Evolutionary conservation across 1,140 invertebrate genomes (phyloP).

Genomic region (Asbolus verrucosus): DNA sequence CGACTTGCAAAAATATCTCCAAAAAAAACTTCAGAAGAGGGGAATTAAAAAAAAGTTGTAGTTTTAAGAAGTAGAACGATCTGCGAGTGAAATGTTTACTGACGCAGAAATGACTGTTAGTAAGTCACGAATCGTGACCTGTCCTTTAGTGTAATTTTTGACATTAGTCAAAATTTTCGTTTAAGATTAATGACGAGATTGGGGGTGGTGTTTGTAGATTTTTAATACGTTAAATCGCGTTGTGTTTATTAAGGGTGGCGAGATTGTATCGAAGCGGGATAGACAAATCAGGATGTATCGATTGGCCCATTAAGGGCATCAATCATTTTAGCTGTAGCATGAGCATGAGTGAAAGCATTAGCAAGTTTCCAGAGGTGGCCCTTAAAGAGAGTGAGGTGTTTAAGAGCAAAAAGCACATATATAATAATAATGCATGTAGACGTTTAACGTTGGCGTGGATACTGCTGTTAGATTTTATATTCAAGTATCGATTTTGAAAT

Average conservation of each 20-base stretch:
- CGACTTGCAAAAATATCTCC: too few species aligned
- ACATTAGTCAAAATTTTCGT: too few species aligned
- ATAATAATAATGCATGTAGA: constrained; percentile 42
- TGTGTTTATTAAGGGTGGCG: too few species aligned
- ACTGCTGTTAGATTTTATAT: constrained; percentile 51
- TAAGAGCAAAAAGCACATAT: constrained; percentile 22
- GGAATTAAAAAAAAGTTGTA: too few species aligned
- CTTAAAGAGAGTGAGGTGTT: constrained; percentile 24
- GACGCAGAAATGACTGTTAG: too few species aligned
- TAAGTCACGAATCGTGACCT: too few species aligned
- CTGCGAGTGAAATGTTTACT: too few species aligned
- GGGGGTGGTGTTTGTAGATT: too few species aligned
- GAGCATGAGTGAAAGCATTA: constrained; percentile 14
- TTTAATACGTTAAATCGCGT: background rate
- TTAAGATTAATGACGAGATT: too few species aligned
- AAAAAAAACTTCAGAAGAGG: too few species aligned
- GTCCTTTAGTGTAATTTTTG: too few species aligned
- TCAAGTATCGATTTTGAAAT: constrained; percentile 52
- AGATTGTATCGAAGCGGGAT: background rate
- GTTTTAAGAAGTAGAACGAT: too few species aligned
- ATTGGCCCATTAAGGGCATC: constrained; percentile 29
- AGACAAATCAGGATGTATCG: constrained; percentile 35
- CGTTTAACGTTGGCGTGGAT: constrained; percentile 44
- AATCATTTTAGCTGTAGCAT: constrained; percentile 32
- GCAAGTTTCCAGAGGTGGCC: constrained; percentile 19